These are phyloP conservation scores for Corythaeola cristata DNA, from an alignment of 2,113 vertebrate species.

Conservation along the genomic window DNA sequence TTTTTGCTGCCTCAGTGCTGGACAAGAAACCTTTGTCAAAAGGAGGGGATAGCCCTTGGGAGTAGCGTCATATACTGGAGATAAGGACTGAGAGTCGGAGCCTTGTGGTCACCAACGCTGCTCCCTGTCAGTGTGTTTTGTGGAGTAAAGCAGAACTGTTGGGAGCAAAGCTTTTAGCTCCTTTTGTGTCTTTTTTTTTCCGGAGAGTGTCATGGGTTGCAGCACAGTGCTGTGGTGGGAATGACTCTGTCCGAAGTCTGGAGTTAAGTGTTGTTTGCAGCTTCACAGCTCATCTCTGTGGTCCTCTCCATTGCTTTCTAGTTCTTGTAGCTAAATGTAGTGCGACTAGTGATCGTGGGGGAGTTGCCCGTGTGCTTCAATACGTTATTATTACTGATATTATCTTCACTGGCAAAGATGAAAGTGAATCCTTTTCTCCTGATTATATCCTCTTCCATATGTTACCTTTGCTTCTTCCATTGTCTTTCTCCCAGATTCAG, in stretches of 20 bases:
- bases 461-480: not conserved
- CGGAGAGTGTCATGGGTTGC: not conserved
- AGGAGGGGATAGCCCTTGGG: not conserved
- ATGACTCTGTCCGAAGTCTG: not conserved
- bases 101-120: not conserved
- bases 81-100: not conserved
- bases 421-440: not conserved
- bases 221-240: not conserved
- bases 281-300: not conserved
- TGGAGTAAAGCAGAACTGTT: not conserved
- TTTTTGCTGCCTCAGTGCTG: not conserved
- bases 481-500: not conserved
- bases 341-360: not conserved
- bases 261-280: not conserved
- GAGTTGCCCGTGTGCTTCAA: not conserved
- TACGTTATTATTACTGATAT: not conserved
- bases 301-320: not conserved
- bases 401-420: not conserved
- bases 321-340: not conserved
- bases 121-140: not conserved
- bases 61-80: not conserved
- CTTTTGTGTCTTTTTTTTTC: not conserved
- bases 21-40: not conserved
- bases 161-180: not conserved
- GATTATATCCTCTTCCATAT: not conserved